phyloP scores from a whole-genome alignment of 1,140 invertebrate genomes.

The Rhagoletis pomonella region DNA sequence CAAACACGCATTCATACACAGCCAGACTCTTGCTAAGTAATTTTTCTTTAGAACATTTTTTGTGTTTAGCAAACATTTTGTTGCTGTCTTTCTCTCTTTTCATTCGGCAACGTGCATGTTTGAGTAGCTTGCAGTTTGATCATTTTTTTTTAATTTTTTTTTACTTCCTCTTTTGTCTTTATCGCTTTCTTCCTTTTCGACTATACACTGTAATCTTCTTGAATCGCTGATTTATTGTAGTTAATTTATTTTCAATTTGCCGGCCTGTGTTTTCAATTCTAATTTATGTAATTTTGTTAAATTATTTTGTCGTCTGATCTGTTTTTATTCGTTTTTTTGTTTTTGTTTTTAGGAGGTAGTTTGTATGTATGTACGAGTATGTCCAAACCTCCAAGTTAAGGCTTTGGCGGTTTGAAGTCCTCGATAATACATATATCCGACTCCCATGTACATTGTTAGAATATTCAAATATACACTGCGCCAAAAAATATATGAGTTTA shows the following conservation, averaged over 20 bases:
- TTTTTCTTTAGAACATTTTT: slow-evolving; percentile 2
- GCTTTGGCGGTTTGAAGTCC: too few relatives aligned
- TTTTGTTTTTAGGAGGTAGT: too few relatives aligned
- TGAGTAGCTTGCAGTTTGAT: slow-evolving; percentile 11
- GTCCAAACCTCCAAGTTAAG: too few relatives aligned
- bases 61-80: slow-evolving; percentile 45
- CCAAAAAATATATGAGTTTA: too few relatives aligned
- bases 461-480: too few relatives aligned
- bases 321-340: background rate
- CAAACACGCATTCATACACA: too few relatives aligned
- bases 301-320: background rate
- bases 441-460: too few relatives aligned
- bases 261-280: slow-evolving; percentile 44
- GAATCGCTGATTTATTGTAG: slow-evolving; percentile 42
- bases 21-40: background rate
- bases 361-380: background rate
- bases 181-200: background rate
- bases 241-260: slow-evolving; percentile 50
- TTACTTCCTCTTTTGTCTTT: background rate
- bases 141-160: background rate
- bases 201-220: slow-evolving; percentile 8
- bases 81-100: slow-evolving; percentile 19
- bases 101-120: background rate
- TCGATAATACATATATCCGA: too few relatives aligned
- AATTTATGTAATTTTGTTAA: slow-evolving; percentile 49